phyloP scores from a whole-genome alignment of 2,113 vertebrate species.

The Psilopogon haemacephalus region DNA sequence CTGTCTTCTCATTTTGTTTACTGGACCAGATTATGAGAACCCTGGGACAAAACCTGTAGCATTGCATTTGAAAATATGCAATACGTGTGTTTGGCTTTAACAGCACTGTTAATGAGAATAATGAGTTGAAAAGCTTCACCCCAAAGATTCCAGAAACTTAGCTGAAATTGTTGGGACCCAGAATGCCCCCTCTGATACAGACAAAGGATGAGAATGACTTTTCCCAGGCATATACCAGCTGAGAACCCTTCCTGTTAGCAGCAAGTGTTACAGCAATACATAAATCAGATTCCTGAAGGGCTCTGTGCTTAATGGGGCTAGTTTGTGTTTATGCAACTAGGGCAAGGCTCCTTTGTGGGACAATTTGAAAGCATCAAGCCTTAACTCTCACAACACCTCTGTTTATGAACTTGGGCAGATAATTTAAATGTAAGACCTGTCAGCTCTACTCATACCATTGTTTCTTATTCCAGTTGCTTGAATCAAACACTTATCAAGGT shows the following conservation, averaged over 20 bases:
- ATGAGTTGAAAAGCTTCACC: neutral
- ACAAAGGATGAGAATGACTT: neutral
- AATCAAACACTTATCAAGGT: neutral
- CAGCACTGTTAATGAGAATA: neutral
- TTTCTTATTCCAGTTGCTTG: neutral
- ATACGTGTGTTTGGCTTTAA: neutral
- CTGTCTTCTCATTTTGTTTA: neutral
- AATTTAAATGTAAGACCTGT: neutral
- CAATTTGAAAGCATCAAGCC: neutral
- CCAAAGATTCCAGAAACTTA: neutral
- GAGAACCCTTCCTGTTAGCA: neutral
- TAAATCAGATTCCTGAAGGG: neutral
- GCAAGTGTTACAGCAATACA: neutral
- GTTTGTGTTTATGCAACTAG: neutral
- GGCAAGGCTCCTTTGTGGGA: neutral
- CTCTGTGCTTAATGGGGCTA: neutral
- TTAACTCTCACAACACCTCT: too few species aligned
- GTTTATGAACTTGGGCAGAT: neutral
- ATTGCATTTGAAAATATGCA: neutral
- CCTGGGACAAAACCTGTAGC: neutral
- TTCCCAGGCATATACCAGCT: neutral
- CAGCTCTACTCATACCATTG: neutral
- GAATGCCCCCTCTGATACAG: neutral
- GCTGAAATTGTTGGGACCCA: neutral
- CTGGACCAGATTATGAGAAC: neutral